These are phyloP conservation scores for Premnoplex brunnescens DNA, from an alignment of 2,797 vertebrate genomes.

Conservation along the genomic window DNA sequence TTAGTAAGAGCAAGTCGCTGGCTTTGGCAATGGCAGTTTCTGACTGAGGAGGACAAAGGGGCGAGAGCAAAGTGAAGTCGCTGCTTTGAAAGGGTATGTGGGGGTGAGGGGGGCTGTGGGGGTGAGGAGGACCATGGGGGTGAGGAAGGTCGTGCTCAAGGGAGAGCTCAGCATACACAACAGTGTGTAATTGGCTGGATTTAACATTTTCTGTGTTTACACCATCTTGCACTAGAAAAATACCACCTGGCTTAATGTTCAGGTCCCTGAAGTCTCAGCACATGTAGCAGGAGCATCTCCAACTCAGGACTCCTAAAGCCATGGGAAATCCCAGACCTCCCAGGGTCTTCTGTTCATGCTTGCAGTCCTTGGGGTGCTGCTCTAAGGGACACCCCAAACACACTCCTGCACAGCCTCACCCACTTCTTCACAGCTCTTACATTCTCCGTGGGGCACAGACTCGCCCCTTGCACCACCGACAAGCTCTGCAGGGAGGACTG, in stretches of 20 bases:
- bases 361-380: background rate
- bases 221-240: background rate
- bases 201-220: background rate
- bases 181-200: rapidly evolving
- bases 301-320: background rate
- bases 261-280: background rate
- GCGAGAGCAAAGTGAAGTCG: background rate
- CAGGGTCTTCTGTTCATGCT: background rate
- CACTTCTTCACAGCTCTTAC: background rate
- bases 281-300: rapidly evolving
- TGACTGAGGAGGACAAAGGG: background rate
- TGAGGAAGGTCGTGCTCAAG: background rate
- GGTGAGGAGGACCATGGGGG: background rate
- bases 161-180: background rate
- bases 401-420: background rate
- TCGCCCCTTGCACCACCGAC: rapidly evolving
- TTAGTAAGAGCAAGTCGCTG: background rate
- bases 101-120: background rate
- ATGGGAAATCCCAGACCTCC: background rate
- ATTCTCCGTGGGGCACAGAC: background rate
- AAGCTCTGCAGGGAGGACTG: background rate
- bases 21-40: background rate
- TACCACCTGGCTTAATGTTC: background rate
- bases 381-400: background rate
- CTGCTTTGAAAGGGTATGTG: background rate